Conservation (phyloP, 1,140 invertebrate genomes). For the Plutomurus gul region DNA sequence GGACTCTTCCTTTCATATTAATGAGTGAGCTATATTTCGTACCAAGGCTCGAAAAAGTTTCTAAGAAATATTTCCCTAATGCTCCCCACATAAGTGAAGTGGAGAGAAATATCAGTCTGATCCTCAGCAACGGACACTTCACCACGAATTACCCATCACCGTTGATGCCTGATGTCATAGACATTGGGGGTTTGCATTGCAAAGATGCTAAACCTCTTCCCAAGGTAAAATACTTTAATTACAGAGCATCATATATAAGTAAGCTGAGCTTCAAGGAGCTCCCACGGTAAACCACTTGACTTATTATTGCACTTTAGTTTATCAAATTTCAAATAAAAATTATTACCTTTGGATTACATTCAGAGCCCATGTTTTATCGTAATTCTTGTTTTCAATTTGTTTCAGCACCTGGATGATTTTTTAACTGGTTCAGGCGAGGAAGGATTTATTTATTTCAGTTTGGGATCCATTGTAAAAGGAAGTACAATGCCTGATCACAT, state of each 20-base stretch:
- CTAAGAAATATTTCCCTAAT: neutral
- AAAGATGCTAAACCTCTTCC: conserved; percentile 3
- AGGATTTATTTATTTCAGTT: conserved; percentile 78
- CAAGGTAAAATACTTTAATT: neutral
- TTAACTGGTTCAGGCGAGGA: conserved; percentile 64
- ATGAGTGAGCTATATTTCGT: neutral
- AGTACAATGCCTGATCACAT: conserved; percentile 73
- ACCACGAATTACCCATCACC: conserved; percentile 35
- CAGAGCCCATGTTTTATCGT: neutral
- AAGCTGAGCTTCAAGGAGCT: no score
- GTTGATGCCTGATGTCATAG: conserved; percentile 56
- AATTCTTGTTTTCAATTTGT: neutral
- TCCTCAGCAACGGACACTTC: conserved; percentile 48
- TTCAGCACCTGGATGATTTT: conserved; percentile 67
- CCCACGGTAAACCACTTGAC: neutral
- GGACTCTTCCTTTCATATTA: neutral
- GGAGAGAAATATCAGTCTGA: conserved; percentile 42
- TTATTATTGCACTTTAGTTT: neutral
- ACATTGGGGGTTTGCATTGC: conserved; percentile 62
- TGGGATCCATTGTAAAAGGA: conserved; percentile 76
- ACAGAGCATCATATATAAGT: neutral
- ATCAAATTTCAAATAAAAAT: neutral
- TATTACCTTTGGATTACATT: neutral
- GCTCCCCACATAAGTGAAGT: conserved; percentile 59
- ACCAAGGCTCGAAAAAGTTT: neutral